Evolutionary conservation across 2,888 invertebrate species (phyloP), one percentile per base, ranked within the genome.

Genomic region (Amiota mariae): DNA sequence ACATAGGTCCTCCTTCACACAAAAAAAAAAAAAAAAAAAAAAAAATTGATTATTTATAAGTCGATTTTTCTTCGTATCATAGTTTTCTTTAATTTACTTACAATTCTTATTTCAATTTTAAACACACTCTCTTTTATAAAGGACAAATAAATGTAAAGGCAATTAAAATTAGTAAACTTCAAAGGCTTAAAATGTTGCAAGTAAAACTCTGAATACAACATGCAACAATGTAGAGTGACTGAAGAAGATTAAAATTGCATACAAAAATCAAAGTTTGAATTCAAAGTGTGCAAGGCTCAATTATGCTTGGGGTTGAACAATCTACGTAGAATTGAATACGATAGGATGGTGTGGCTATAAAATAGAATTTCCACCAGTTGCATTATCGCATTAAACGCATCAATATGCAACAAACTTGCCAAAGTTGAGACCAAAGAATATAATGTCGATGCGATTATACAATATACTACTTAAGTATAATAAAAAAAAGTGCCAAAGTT

Each of bases 401-500:
- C 24, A 51, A 68, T 36, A 68, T 48, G 67, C 51, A 68, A 68
- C 67, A 68, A 68, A 24, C 20, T 68, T 68, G 67, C 67, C 67
- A 67, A 67, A 67, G 67, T 20, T 46, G 67, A 67, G 51, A 15
- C 63, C 8, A 47, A 18, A 46, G 15, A 66, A 8, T 20, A 24
- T 24, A 36, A 11, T 15, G 20, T n/a, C 54, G n/a, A 8, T 8
- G 18, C 18, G 57, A n/a, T 1, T 54, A n/a, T n/a, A 12, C 54
- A 36, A 36, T 36, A 36, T 36, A 36, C 36, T 36, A 24, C 1
- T 1, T 24, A 6, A 36, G 36, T 71, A 67, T 67, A 71, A 73
- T 73, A 71, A 71, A 36, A 36, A 24, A 71, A 66, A 57, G 68
- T 61, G 66, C 59, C 64, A 70, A 73, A 73, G 67, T 73, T 73